Percentiles rank a stretch among this genome's conserved stretches.
Conservation (phyloP, 2,888 invertebrate species). For the Ryuthela nishihirai region DNA sequence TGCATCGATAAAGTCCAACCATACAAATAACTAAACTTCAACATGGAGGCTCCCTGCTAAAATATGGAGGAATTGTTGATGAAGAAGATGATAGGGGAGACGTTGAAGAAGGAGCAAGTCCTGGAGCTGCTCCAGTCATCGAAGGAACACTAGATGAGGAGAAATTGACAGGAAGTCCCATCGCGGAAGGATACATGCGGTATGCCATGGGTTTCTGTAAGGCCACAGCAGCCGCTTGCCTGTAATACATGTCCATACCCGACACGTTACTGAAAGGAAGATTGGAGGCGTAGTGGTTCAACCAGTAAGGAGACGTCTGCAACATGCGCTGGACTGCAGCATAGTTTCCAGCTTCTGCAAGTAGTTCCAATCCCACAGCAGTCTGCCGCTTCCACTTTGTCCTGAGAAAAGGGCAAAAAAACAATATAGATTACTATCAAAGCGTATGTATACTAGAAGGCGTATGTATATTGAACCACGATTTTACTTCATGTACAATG, state of each 20-base stretch:
- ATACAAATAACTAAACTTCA: too few species aligned
- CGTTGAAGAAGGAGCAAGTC: constrained; percentile 22
- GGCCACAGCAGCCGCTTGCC: constrained; percentile 41
- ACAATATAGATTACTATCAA: not conserved
- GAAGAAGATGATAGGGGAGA: constrained; percentile 15
- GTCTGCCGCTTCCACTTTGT: constrained; percentile 99
- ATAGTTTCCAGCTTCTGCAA: constrained; percentile 96
- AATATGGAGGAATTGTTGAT: constrained; percentile 23
- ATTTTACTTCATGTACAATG: too few species aligned
- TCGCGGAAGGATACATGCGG: constrained; percentile 22
- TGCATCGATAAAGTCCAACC: too few species aligned
- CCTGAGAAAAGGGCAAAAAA: constrained; percentile 56
- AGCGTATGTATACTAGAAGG: too few species aligned
- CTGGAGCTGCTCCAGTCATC: constrained; percentile 9
- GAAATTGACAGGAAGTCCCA: constrained; percentile 23
- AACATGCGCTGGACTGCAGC: constrained; percentile 92
- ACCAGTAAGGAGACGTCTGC: constrained; percentile 42
- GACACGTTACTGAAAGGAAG: constrained; percentile 52
- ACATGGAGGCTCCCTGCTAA: constrained; percentile 26
- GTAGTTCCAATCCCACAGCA: constrained; percentile 90
- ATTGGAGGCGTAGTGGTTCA: constrained; percentile 48
- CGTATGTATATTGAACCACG: too few species aligned
- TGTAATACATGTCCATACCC: constrained; percentile 43
- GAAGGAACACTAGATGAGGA: not conserved
- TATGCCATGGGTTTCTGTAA: constrained; percentile 36